phyloP scores from a whole-genome alignment of 1,140 invertebrate species.

The Zaprionus inermis region DNA sequence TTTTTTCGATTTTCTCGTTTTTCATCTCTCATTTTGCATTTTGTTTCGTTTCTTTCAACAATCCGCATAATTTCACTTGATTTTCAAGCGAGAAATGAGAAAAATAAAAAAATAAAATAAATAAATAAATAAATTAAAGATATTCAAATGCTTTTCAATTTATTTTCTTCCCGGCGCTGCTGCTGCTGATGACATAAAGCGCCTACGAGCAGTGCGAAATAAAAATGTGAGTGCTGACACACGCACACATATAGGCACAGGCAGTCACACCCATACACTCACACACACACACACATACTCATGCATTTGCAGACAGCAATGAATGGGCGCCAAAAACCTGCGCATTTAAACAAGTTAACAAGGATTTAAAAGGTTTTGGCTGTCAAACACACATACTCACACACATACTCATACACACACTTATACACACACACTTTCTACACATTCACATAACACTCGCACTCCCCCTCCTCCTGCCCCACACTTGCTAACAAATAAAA shows the following conservation, averaged over 20 bases:
- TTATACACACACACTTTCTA: slow-evolving; percentile 33
- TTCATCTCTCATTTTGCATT: slow-evolving; percentile 24
- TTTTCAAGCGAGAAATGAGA: slow-evolving; percentile 1
- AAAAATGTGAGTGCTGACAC: slow-evolving; percentile 39
- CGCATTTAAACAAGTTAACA: slow-evolving; percentile 80
- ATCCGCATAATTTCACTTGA: slow-evolving; percentile 77
- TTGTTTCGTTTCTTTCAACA: slow-evolving; percentile 57
- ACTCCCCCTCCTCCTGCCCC: not conserved
- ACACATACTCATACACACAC: slow-evolving; percentile 28
- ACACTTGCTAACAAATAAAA: slow-evolving; percentile 34
- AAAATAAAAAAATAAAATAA: slow-evolving; percentile 6
- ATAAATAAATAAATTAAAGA: slow-evolving; percentile 25
- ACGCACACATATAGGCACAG: slow-evolving; percentile 10
- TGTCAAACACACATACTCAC: slow-evolving; percentile 66
- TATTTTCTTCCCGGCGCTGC: slow-evolving; percentile 69
- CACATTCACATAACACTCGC: slow-evolving; percentile 8
- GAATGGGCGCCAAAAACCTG: slow-evolving; percentile 66
- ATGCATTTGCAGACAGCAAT: slow-evolving; percentile 19
- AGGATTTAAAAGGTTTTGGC: slow-evolving; percentile 83
- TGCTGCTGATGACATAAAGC: slow-evolving; percentile 74
- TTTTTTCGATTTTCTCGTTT: not conserved
- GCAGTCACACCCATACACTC: not conserved
- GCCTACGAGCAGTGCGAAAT: slow-evolving; percentile 42
- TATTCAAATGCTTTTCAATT: slow-evolving; percentile 69
- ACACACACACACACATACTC: slow-evolving; percentile 12